phyloP scores from a whole-genome alignment of 2,797 vertebrate species.

The Coreius guichenoti region DNA sequence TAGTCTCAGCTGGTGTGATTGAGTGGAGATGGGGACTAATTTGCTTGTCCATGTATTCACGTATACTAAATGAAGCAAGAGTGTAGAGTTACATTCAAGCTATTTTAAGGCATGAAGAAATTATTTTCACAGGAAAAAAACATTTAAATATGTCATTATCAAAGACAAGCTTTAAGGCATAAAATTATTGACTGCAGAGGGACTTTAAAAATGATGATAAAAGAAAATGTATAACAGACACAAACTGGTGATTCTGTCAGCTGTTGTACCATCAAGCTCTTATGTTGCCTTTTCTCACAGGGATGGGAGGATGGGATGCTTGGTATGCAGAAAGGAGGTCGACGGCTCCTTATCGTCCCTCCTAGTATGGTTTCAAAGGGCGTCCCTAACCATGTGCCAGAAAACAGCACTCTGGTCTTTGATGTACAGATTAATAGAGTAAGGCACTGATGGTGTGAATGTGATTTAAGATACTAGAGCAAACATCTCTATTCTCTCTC shows the following conservation, averaged over 20 bases:
- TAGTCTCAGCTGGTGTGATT: too few relatives aligned
- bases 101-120: too few relatives aligned
- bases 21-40: too few relatives aligned
- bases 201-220: not conserved
- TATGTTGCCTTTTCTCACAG: slow-evolving; percentile 61
- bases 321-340: slow-evolving; percentile 84
- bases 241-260: not conserved
- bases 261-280: not conserved
- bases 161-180: not conserved
- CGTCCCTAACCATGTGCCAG: slow-evolving; percentile 71
- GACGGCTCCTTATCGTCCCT: slow-evolving; percentile 78
- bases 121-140: too few relatives aligned
- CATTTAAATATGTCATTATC: not conserved
- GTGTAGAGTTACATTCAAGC: too few relatives aligned
- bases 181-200: not conserved
- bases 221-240: not conserved
- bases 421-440: slow-evolving; percentile 83
- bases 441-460: slow-evolving; percentile 41
- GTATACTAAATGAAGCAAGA: too few relatives aligned
- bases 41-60: too few relatives aligned
- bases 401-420: slow-evolving; percentile 76
- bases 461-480: not conserved
- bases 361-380: slow-evolving; percentile 76
- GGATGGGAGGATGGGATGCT: slow-evolving; percentile 86
- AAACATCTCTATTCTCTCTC: not conserved